These are phyloP conservation scores for Tribolium castaneum DNA, from an alignment of 1,140 invertebrate genomes.

Conservation along the genomic window DNA sequence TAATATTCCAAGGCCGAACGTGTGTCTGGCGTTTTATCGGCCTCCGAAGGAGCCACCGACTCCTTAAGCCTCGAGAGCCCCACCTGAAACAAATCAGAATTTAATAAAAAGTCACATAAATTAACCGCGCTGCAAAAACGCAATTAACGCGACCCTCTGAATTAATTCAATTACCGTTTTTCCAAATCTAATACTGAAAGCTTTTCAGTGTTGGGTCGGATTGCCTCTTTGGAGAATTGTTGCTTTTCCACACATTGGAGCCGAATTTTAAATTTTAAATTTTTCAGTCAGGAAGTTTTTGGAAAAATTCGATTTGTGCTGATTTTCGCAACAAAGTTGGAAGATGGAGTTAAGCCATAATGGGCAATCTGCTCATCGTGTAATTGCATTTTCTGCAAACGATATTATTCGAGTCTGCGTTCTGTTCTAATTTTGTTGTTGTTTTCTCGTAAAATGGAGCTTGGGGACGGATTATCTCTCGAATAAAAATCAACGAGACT, in stretches of 20 bases:
- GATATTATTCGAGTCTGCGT: background rate
- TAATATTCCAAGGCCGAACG: constrained; percentile 57
- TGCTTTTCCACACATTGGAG: background rate
- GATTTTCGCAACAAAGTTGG: background rate
- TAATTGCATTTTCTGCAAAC: background rate
- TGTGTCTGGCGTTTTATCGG: constrained; percentile 45
- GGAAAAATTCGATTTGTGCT: background rate
- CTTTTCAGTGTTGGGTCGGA: background rate
- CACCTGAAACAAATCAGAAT: constrained; percentile 51
- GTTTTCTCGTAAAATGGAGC: too few relatives aligned
- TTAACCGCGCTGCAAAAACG: background rate
- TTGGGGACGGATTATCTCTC: too few relatives aligned
- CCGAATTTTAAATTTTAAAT: background rate
- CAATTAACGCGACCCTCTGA: background rate
- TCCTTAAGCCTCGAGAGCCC: constrained; percentile 50
- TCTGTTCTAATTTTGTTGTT: too few relatives aligned
- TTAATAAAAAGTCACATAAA: constrained; percentile 13
- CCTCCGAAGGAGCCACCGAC: constrained; percentile 51
- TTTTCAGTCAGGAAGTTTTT: too few relatives aligned
- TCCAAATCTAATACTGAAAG: background rate
- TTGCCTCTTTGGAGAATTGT: background rate
- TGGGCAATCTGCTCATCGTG: background rate
- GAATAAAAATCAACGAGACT: too few relatives aligned
- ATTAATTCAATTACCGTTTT: background rate
- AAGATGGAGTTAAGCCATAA: background rate